Percentiles rank a stretch among this genome's conserved stretches.
phyloP scores from a whole-genome alignment of 35 echinoderm and acorn worm genomes.

The Apostichopus japonicus region DNA sequence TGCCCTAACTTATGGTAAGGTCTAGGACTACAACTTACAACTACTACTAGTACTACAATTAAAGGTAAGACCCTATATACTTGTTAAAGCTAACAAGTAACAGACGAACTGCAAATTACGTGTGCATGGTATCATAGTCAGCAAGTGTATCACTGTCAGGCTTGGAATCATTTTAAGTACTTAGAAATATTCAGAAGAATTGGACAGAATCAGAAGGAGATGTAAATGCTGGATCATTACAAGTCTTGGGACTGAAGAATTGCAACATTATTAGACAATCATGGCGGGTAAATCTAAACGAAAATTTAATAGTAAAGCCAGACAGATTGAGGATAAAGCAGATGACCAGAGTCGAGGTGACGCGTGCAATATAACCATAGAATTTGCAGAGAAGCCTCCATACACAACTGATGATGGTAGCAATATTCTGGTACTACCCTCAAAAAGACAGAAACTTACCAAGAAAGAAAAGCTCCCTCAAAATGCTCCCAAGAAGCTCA shows the following conservation, averaged over 20 bases:
- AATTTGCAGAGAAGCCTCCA: constrained; percentile 38
- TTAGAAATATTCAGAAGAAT: too few relatives aligned
- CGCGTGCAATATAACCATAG: constrained; percentile 49
- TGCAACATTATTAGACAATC: not conserved
- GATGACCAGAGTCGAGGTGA: constrained; percentile 4
- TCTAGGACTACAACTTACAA: not conserved
- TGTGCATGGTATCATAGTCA: not conserved
- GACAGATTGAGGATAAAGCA: constrained; percentile 73
- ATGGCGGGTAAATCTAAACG: constrained; percentile 80
- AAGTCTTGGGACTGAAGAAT: not conserved
- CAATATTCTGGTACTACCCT: constrained; percentile 84
- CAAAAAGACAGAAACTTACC: constrained; percentile 64
- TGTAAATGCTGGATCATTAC: too few relatives aligned
- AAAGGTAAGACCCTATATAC: too few relatives aligned
- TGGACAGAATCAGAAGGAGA: too few relatives aligned
- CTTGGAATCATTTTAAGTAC: too few relatives aligned
- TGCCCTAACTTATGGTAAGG: not conserved
- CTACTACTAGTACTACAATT: too few relatives aligned
- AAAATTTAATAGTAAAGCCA: constrained; percentile 73
- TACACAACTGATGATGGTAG: constrained; percentile 51
- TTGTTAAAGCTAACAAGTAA: too few relatives aligned
- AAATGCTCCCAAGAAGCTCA: constrained; percentile 80
- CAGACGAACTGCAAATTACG: not conserved
- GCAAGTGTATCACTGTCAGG: not conserved
- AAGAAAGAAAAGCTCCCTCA: constrained; percentile 23